Base-by-base conservation (phyloP, 2,888 invertebrate species). In the Chirona hameri region DNA sequence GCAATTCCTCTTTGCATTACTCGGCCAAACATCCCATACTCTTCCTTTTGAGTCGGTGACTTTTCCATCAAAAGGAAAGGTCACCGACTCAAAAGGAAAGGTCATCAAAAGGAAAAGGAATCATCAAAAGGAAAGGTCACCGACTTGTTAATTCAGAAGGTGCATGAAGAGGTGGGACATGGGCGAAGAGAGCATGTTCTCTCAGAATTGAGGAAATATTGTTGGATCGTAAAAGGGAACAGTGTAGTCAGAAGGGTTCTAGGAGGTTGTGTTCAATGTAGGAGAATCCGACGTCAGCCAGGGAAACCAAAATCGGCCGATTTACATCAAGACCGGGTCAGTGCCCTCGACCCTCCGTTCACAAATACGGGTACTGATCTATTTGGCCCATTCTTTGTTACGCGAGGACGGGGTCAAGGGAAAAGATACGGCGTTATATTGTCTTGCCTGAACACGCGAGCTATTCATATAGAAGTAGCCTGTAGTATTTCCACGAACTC, bases 321-420 rank as follows among this genome's bases (percentile, higher is more conserved):
- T 52, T 65, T 60, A 18, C 79, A 80, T n/a, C 15, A 27, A 7
- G 80, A 60, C 39, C 27, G 80, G 31, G 57, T 82, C 27, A 29
- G 46, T 24, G 39, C 79, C 31, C 46, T 27, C 29, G 31, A 82
- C 46, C 46, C 82, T 29, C 82, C 65, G 15, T 82, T 80, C 27
- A 82, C 82, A 52, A 65, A 21, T n/a, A 82, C 79, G 27, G 82
- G 52, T 15, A 79, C 79, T 21, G 79, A 79, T 3, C 80, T 79
- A 15, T 80, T 82, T 82, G 82, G 79, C 21, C 82, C 82, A 31
- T 81, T 82, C 27, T 60, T 21, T 39, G 72, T 55, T 10, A 82
- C 39, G 65, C 81, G 65, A 55, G 48, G 81, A 15, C 39, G 82
- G 14, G 21, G 52, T 5, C 46, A 46, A 69, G 39, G 52, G 60